These are phyloP conservation scores for Monopterus albus DNA, from an alignment of 2,113 vertebrate genomes.

Conservation along the genomic window DNA sequence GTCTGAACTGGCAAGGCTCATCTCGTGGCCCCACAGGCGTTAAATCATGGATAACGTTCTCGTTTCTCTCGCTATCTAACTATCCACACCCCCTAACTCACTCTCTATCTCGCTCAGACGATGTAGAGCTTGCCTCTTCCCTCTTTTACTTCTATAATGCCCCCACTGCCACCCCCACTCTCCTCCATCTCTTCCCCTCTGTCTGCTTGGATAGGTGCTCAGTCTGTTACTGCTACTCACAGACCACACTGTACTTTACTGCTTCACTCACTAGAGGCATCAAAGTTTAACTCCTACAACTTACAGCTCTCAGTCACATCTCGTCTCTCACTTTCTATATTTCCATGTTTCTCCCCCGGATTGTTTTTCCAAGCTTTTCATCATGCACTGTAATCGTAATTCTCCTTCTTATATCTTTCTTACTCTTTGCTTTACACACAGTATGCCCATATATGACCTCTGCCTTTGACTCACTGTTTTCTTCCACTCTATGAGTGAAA, in stretches of 20 bases:
- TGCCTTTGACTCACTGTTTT: constrained; percentile 26
- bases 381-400: constrained; percentile 52
- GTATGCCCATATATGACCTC: constrained; percentile 27
- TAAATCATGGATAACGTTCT: constrained; percentile 85
- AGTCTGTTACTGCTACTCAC: constrained; percentile 53
- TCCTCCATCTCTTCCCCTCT: constrained; percentile 4
- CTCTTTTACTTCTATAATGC: constrained; percentile 44
- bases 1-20: constrained; percentile 71
- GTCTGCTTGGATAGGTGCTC: constrained; percentile 48
- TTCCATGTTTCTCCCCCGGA: constrained; percentile 50
- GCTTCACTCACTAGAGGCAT: constrained; percentile 72
- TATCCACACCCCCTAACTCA: constrained; percentile 66
- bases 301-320: constrained; percentile 68
- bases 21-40: constrained; percentile 75
- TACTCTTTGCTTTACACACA: not conserved
- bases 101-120: constrained; percentile 65
- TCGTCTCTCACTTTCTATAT: constrained; percentile 55
- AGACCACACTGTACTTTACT: constrained; percentile 68
- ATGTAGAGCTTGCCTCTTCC: constrained; percentile 51
- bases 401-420: constrained; percentile 9
- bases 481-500: not conserved
- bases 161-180: not conserved
- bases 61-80: constrained; percentile 74
- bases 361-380: constrained; percentile 67
- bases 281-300: constrained; percentile 82